These are phyloP conservation scores for Deroplatys truncata DNA, from an alignment of 2,888 invertebrate species.

Conservation along the genomic window DNA sequence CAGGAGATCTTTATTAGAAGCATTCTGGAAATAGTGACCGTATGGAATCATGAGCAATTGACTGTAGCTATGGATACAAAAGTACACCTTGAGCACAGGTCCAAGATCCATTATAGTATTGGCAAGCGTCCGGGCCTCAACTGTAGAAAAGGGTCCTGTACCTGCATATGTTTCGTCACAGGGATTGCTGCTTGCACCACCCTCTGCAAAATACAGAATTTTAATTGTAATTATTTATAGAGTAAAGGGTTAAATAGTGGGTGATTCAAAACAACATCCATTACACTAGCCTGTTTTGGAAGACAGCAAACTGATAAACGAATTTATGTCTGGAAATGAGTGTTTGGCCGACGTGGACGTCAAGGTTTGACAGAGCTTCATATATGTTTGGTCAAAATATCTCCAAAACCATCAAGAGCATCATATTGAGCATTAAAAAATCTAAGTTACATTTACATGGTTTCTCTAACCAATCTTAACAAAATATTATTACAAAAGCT, in stretches of 20 bases:
- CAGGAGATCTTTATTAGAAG: conserved; percentile 56
- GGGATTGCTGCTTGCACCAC: conserved; percentile 49
- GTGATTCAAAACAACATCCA: too few relatives aligned
- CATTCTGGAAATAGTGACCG: conserved; percentile 56
- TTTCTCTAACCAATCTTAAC: too few relatives aligned
- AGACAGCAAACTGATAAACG: not conserved
- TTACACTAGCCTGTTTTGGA: too few relatives aligned
- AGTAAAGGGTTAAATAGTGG: not conserved
- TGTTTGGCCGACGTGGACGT: too few relatives aligned
- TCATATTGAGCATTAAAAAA: too few relatives aligned
- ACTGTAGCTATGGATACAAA: conserved; percentile 71
- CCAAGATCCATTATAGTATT: conserved; percentile 51
- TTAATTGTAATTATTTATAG: not conserved
- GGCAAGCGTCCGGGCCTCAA: conserved; percentile 57
- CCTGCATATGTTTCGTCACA: conserved; percentile 53
- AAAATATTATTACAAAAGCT: too few relatives aligned
- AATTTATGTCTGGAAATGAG: not conserved
- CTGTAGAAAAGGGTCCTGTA: conserved; percentile 58
- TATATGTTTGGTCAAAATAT: too few relatives aligned
- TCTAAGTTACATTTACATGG: too few relatives aligned
- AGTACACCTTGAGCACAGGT: conserved; percentile 56
- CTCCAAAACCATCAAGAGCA: too few relatives aligned
- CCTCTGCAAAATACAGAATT: conserved; percentile 40
- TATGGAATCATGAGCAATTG: conserved; percentile 67
- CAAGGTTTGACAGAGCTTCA: too few relatives aligned